Evolutionary conservation across 2,113 vertebrate species (phyloP), one percentile per base, ranked within the genome.

Genomic region (Vidua chalybeata): DNA sequence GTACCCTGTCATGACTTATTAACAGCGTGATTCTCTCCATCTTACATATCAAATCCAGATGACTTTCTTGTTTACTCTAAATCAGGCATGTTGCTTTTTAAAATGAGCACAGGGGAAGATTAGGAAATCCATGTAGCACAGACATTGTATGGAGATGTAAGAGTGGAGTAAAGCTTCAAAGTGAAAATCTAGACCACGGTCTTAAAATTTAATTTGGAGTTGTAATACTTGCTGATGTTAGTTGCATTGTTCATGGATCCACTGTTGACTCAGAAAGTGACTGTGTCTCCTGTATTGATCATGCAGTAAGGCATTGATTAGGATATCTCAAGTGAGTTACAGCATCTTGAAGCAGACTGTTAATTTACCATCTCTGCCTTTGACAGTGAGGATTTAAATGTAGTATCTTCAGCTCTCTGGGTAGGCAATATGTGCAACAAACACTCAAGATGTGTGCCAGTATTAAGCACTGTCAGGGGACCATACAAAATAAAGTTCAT

Each of bases 11-110:
- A 11, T 46, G 59, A 78, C 62, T 84, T 61, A 82, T 41, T 74
- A 81, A 51, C 49, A 79, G 49, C 18, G 31, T 58, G 61, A 54
- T 64, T 92, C 58, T 84, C 28, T 69, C 49, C 41, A 78, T 59
- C 19, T 63, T 89, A 55, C 9, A 4, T 84, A 82, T 76, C 61
- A 89, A 92, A 92, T 94, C 89, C 93, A 94, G 91, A 93, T 95
- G 62, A 89, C 63, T 87, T 87, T 63, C 49, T 87, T 91, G 66
- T 92, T 94, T 92, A 55, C 30, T 90, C 27, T 54, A 48, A 31
- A 55, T 93, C 46, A 49, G 39, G 27, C 46, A 16, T 45, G 28
- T 72, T 76, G n/a, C 35, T 75, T 91, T 93, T 84, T 72, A 30
- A 92, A 94, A 28, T 55, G 21, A 55, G 23, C 10, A 2, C 16